phyloP scores from a whole-genome alignment of 2,888 invertebrate species.

The Brachypterus glaber region DNA sequence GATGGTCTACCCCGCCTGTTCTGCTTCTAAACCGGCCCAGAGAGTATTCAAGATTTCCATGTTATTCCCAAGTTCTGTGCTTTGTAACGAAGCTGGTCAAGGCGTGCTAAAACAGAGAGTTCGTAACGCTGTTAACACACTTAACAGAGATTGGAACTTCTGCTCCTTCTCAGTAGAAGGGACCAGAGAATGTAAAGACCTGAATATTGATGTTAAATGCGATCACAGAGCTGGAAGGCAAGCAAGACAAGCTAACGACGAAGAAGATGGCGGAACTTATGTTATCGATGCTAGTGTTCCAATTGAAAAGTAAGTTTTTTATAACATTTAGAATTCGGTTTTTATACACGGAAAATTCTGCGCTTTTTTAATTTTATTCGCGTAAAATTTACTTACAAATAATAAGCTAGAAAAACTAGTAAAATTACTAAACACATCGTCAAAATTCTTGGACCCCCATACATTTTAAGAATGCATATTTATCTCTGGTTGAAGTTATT shows the following conservation, averaged over 20 bases:
- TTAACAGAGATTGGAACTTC: conserved; percentile 95
- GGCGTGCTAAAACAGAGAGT: conserved; percentile 85
- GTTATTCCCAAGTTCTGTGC: conserved; percentile 92
- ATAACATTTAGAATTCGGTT: conserved; percentile 1
- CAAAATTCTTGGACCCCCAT: no score
- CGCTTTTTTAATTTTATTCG: no score
- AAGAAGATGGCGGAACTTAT: conserved; percentile 69
- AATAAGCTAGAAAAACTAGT: no score
- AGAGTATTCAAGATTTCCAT: conserved; percentile 87
- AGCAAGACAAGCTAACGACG: conserved; percentile 51
- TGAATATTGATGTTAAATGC: conserved; percentile 86
- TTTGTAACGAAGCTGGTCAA: conserved; percentile 92
- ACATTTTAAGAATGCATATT: no score
- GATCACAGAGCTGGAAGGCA: conserved; percentile 64
- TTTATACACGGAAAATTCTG: no score
- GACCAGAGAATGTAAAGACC: conserved; percentile 79
- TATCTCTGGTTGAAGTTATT: no score
- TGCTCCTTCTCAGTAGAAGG: conserved; percentile 85
- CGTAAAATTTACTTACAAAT: no score
- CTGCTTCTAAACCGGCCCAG: conserved; percentile 83
- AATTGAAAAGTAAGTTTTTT: conserved; percentile 68
- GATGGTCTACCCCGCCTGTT: conserved; percentile 84
- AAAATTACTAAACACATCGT: no score
- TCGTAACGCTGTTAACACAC: conserved; percentile 75
- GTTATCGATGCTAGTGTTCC: conserved; percentile 73